phyloP scores from a whole-genome alignment of 2,888 invertebrate genomes.

The Euplagia quadripunctaria region DNA sequence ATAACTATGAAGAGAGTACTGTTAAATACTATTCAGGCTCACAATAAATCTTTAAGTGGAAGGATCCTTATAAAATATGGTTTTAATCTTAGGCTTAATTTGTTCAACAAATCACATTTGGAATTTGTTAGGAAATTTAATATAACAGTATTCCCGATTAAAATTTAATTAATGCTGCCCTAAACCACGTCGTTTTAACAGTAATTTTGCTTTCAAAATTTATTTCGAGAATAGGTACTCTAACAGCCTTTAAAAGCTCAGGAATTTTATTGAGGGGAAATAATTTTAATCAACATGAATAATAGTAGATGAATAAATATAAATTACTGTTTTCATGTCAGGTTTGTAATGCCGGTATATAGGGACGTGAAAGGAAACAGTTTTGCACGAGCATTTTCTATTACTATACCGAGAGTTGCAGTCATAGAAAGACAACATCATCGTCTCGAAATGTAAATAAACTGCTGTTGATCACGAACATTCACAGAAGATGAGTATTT shows the following conservation, averaged over 20 bases:
- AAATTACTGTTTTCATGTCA: background rate
- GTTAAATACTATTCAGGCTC: conserved; percentile 6
- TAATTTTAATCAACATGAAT: conserved; percentile 10
- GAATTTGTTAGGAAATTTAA: conserved; percentile 38
- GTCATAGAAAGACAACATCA: background rate
- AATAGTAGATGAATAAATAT: too few species aligned
- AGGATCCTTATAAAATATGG: conserved; percentile 19
- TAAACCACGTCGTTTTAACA: conserved; percentile 28
- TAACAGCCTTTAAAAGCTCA: conserved; percentile 20
- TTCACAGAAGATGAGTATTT: too few species aligned
- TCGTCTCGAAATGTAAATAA: background rate
- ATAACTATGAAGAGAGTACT: too few species aligned
- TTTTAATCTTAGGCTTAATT: conserved; percentile 33
- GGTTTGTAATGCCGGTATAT: background rate
- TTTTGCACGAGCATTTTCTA: background rate
- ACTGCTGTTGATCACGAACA: background rate
- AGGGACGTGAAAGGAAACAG: fast-evolving
- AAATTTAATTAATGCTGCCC: conserved; percentile 32
- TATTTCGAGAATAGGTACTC: conserved; percentile 34
- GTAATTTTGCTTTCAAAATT: conserved; percentile 37
- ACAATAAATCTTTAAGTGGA: conserved; percentile 17
- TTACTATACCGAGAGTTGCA: background rate
- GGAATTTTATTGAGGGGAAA: background rate
- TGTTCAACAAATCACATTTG: conserved; percentile 35
- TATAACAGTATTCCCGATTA: conserved; percentile 26